Evolutionary conservation across 1,140 invertebrate genomes (phyloP), one percentile per base, ranked within the genome.

Genomic region (Centruroides sculpturatus): DNA sequence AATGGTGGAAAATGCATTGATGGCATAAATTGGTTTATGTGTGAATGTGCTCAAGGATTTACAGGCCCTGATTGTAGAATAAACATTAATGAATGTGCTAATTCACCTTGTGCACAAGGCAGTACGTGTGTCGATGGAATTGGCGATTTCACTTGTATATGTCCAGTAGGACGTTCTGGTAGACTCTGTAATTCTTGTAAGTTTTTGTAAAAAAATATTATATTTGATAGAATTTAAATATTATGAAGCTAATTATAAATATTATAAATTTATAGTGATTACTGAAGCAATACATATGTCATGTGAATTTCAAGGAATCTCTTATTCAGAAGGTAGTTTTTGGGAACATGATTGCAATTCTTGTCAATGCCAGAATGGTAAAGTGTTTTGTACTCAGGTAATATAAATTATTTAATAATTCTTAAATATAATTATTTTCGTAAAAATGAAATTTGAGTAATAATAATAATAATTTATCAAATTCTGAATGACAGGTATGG

Each of bases 281-380:
- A 13, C 12, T n/a, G 50, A 51, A 51, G 12, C 12, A 56, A 7
- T 76, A 73, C 64, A 67, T 75, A n/a, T 77, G 74, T 66, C 73
- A 81, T 79, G 77, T 41, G 41, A 41, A 41, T 41, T 41, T 41
- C 75, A 79, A 59, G 76, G 78, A 1, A 75, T 81, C 54, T 77
- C 77, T 48, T 76, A 79, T 64, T 73, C 77, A 11, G 76, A 81
- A 67, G 81, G 82, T 68, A 78, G 79, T 51, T 80, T 80, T 12
- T 83, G 80, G 76, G 75, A 81, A 47, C 78, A 85, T 64, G 82
- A 85, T 51, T 94, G 90, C 75, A 92, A 93, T 73, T 80, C 82
- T 3, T 92, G 89, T 71, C 79, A 81, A 53, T 92, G 89, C 70
- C 75, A 78, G 11, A 83, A 83, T 58, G 83, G 84, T 9, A 80